Conservation (phyloP, 2,113 vertebrate genomes). For the Atrichornis clamosus region DNA sequence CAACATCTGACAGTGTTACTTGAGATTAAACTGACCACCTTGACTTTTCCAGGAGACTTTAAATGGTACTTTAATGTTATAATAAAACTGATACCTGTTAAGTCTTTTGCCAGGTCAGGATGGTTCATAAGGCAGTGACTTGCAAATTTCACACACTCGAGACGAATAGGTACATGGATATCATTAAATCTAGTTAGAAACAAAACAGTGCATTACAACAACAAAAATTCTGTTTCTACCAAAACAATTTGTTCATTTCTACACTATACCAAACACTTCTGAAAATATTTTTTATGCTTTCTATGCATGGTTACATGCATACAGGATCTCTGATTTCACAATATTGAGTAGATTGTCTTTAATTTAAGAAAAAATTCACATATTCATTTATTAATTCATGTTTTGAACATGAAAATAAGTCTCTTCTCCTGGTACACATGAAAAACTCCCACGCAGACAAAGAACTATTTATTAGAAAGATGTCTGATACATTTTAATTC, state of each 20-base stretch:
- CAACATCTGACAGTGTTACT: not conserved
- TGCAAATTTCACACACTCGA: conserved; percentile 99
- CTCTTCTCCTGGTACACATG: not conserved
- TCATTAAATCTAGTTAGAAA: conserved; percentile 89
- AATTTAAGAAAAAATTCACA: not conserved
- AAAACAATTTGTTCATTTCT: not conserved
- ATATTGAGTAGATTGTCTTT: not conserved
- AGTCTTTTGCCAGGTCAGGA: conserved; percentile 96
- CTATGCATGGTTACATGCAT: not conserved
- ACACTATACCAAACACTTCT: not conserved
- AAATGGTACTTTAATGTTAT: not conserved
- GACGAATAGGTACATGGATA: conserved; percentile 96
- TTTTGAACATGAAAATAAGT: not conserved
- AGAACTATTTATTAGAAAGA: not conserved
- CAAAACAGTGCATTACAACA: conserved; percentile 32
- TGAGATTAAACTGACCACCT: not conserved
- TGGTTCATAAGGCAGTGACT: conserved; percentile 99
- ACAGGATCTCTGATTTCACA: not conserved
- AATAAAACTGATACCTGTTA: conserved; percentile 81
- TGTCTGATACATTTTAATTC: not conserved
- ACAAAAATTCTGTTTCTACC: not conserved
- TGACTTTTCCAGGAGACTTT: not conserved
- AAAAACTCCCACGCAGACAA: not conserved
- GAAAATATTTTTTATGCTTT: not conserved
- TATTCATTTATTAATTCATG: not conserved